phyloP scores from a whole-genome alignment of 2,888 invertebrate genomes.

The Calephelis perditalis region DNA sequence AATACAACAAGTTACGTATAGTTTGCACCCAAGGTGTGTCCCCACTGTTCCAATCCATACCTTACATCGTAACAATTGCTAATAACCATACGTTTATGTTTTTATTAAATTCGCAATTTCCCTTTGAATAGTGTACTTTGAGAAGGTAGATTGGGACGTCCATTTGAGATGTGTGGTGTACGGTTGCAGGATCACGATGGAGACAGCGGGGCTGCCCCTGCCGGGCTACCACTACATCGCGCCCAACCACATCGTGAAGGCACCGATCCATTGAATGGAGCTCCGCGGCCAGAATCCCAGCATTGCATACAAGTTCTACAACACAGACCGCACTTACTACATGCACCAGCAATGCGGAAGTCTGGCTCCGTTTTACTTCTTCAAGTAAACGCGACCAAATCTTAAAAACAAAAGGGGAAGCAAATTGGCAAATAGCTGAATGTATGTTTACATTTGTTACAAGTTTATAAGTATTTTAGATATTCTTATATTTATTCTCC shows the following conservation, averaged over 20 bases:
- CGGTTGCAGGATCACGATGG: slow-evolving; percentile 93
- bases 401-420: slow-evolving; percentile 50
- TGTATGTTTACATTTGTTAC: slow-evolving; percentile 78
- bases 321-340: slow-evolving; percentile 39
- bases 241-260: slow-evolving; percentile 95
- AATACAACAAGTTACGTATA: slow-evolving; percentile 10
- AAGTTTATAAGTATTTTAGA: slow-evolving; percentile 82
- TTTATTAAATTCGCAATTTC: neutral
- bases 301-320: slow-evolving; percentile 45
- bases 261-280: slow-evolving; percentile 89
- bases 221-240: slow-evolving; percentile 95
- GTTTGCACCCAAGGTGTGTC: slow-evolving; percentile 7
- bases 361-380: slow-evolving; percentile 65
- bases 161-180: neutral
- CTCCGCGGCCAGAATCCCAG: slow-evolving; percentile 53
- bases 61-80: slow-evolving; percentile 9
- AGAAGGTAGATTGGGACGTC: neutral
- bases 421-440: slow-evolving; percentile 57
- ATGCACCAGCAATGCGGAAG: slow-evolving; percentile 52
- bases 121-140: neutral
- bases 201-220: slow-evolving; percentile 94
- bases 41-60: slow-evolving; percentile 13
- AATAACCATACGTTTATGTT: neutral
- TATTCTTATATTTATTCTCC: slow-evolving; percentile 84
- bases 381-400: slow-evolving; percentile 56